phyloP scores from a whole-genome alignment of 2,888 invertebrate genomes.

The Blastobasis lacticolella region DNA sequence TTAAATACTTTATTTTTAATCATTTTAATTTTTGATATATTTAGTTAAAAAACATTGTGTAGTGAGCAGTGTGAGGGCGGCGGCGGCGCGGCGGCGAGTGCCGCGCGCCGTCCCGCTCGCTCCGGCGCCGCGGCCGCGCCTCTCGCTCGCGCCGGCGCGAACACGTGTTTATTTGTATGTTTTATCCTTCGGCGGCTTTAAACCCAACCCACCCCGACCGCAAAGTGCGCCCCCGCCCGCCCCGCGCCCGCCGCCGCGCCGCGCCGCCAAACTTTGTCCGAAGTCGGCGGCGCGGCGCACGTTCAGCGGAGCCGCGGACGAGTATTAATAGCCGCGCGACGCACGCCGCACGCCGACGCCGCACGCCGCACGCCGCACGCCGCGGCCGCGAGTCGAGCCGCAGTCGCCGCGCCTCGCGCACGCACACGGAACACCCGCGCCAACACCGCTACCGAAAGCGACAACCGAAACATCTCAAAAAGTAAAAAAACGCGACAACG shows the following conservation, averaged over 20 bases:
- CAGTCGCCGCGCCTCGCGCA: constrained; percentile 42
- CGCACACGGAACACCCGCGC: constrained; percentile 26
- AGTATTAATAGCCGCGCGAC: constrained; percentile 68
- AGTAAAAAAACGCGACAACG: constrained; percentile 30
- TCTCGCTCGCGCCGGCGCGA: constrained; percentile 77
- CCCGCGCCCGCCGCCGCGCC: constrained; percentile 71
- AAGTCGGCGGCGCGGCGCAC: constrained; percentile 72
- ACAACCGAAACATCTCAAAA: constrained; percentile 22
- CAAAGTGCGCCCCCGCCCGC: constrained; percentile 76
- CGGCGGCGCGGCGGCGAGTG: constrained; percentile 62
- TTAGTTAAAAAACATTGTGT: constrained; percentile 15
- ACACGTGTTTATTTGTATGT: constrained; percentile 77
- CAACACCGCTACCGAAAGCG: constrained; percentile 23
- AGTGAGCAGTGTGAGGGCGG: constrained; percentile 37
- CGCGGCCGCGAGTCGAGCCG: constrained; percentile 41
- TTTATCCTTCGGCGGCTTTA: constrained; percentile 79
- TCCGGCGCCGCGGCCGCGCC: constrained; percentile 44
- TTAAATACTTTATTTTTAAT: no score
- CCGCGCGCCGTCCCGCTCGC: constrained; percentile 56
- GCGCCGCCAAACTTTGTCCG: constrained; percentile 68
- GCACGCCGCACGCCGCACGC: constrained; percentile 52
- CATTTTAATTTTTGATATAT: not conserved
- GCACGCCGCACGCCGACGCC: constrained; percentile 59
- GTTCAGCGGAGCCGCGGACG: constrained; percentile 20
- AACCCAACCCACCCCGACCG: constrained; percentile 80